A percentile compares a stretch with the other conserved stretches of the same genome.
These are phyloP conservation scores for Carlito syrichta DNA, from an alignment of 2,113 vertebrate species.

Conservation along the genomic window DNA sequence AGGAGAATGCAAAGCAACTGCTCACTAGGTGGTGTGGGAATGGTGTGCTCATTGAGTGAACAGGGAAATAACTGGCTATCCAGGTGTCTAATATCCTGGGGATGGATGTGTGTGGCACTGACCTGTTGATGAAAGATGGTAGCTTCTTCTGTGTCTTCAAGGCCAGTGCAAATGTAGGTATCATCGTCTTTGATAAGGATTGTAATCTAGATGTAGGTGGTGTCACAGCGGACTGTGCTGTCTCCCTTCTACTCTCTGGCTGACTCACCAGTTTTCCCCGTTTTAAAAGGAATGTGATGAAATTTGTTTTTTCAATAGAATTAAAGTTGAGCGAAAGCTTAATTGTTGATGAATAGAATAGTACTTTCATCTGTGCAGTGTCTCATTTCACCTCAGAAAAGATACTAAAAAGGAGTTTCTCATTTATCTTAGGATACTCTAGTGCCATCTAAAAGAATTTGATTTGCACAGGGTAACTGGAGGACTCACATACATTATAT, in stretches of 20 bases:
- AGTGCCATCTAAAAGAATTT: constrained; percentile 42
- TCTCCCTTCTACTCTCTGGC: constrained; percentile 87
- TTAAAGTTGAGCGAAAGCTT: constrained; percentile 85
- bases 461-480: constrained; percentile 17
- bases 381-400: constrained; percentile 64
- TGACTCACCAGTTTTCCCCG: constrained; percentile 83
- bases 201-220: constrained; percentile 89
- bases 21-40: constrained; percentile 86
- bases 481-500: background rate
- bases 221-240: constrained; percentile 88
- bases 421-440: constrained; percentile 44
- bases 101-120: constrained; percentile 88
- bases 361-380: constrained; percentile 63
- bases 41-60: constrained; percentile 89
- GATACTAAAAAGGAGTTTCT: constrained; percentile 33
- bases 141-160: constrained; percentile 88
- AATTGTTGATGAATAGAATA: constrained; percentile 79
- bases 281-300: constrained; percentile 85
- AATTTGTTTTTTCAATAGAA: constrained; percentile 80
- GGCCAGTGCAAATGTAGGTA: constrained; percentile 89
- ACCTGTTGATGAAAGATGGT: constrained; percentile 88
- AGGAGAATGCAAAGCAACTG: too few relatives aligned
- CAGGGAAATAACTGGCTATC: constrained; percentile 87
- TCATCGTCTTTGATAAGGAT: constrained; percentile 90
- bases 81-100: constrained; percentile 89